Evolutionary conservation across 2,113 vertebrate genomes (phyloP).

Genomic region (Sitta europaea): DNA sequence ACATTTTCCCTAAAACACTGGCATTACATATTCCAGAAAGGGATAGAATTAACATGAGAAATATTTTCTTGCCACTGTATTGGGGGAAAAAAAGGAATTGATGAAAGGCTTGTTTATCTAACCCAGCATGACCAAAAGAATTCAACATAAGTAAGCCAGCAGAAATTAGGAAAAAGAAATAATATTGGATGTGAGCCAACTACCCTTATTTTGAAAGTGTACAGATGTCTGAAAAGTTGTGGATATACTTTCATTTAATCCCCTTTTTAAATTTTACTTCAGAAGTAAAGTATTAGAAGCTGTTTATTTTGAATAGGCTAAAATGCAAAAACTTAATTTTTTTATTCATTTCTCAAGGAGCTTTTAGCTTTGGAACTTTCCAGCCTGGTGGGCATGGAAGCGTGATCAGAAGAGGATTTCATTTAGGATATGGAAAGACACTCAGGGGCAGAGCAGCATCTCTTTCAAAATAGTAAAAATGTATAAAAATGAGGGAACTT

Average conservation of each 20-base stretch:
- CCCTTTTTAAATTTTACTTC: not conserved
- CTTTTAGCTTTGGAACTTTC: not conserved
- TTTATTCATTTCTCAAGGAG: not conserved
- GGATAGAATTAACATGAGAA: not conserved
- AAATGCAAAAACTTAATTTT: not conserved
- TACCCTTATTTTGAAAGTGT: not conserved
- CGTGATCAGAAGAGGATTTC: not conserved
- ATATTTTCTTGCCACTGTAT: not conserved
- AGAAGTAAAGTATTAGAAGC: not conserved
- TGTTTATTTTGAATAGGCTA: not conserved
- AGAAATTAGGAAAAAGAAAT: not conserved
- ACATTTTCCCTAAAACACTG: not conserved
- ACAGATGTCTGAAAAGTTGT: not conserved
- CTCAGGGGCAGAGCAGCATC: not conserved
- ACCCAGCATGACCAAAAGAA: not conserved
- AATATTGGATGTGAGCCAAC: not conserved
- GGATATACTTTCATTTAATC: not conserved
- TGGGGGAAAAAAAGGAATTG: not conserved
- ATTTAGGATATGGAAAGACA: not conserved
- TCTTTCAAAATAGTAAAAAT: not conserved
- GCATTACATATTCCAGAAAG: not conserved
- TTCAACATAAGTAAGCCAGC: not conserved
- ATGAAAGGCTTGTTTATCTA: not conserved
- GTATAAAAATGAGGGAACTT: not conserved
- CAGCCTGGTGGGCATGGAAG: accelerated